Conservation (phyloP, 2,113 vertebrate species). For the Hymenochirus boettgeri region DNA sequence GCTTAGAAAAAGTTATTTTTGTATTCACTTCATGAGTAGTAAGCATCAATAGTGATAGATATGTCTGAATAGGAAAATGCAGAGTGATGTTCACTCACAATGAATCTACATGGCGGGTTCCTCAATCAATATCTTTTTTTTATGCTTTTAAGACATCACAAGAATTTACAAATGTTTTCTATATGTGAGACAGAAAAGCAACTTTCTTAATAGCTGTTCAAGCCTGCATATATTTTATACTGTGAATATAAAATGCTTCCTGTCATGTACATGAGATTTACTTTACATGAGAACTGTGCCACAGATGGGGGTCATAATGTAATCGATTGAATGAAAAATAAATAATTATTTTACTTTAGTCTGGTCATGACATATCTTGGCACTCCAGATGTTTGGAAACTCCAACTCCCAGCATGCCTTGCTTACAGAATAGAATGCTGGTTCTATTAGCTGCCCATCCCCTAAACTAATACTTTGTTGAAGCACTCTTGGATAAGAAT, state of each 20-base stretch:
- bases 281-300: neutral
- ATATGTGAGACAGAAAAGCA: neutral
- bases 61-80: constrained; percentile 38
- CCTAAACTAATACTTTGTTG: too few relatives aligned
- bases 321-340: neutral
- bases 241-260: too few relatives aligned
- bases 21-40: constrained; percentile 15
- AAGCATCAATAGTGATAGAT: constrained; percentile 30
- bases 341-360: too few relatives aligned
- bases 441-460: too few relatives aligned
- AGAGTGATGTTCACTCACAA: constrained; percentile 29
- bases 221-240: neutral
- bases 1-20: constrained; percentile 32
- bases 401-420: too few relatives aligned
- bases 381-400: too few relatives aligned
- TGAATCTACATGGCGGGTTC: constrained; percentile 12
- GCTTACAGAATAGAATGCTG: too few relatives aligned
- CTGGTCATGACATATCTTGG: too few relatives aligned
- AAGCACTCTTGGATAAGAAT: too few relatives aligned
- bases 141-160: constrained; percentile 20
- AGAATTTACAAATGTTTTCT: constrained; percentile 14
- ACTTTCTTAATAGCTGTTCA: neutral
- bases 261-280: neutral
- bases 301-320: neutral
- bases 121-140: constrained; percentile 7